Conservation (phyloP, 2,113 vertebrate genomes). For the Nibea coibor region DNA sequence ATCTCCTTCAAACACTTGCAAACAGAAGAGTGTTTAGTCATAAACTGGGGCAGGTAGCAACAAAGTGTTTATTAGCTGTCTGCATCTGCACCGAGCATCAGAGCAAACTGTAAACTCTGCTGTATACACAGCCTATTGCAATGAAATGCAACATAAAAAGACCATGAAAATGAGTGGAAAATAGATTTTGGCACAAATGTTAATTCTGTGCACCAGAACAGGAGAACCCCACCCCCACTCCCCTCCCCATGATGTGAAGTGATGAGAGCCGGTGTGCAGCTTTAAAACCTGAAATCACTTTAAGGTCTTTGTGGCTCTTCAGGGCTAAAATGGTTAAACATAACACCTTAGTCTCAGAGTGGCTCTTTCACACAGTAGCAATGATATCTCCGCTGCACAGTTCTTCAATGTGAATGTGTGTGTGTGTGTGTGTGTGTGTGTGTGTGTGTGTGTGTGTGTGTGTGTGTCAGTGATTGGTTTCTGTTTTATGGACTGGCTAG, state of each 20-base stretch:
- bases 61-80: constrained; percentile 4
- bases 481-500: constrained; percentile 83
- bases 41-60: neutral
- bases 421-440: constrained; percentile 51
- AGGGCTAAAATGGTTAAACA: constrained; percentile 66
- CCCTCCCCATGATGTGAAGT: neutral
- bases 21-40: neutral
- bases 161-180: neutral
- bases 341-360: constrained; percentile 55
- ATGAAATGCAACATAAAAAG: constrained; percentile 20
- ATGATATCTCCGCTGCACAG: constrained; percentile 74
- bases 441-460: constrained; percentile 66
- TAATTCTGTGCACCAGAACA: neutral
- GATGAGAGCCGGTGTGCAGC: neutral
- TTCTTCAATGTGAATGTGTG: constrained; percentile 24
- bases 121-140: neutral
- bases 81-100: neutral
- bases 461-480: constrained; percentile 82
- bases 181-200: constrained; percentile 2
- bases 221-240: fast-evolving
- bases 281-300: constrained; percentile 39
- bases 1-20: neutral
- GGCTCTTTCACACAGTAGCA: constrained; percentile 61
- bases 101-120: constrained; percentile 1
- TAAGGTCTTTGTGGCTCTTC: constrained; percentile 48